Evolutionary conservation across 2,797 vertebrate genomes (phyloP), one percentile per base, ranked within the genome.

Genomic region (Mallotus villosus): DNA sequence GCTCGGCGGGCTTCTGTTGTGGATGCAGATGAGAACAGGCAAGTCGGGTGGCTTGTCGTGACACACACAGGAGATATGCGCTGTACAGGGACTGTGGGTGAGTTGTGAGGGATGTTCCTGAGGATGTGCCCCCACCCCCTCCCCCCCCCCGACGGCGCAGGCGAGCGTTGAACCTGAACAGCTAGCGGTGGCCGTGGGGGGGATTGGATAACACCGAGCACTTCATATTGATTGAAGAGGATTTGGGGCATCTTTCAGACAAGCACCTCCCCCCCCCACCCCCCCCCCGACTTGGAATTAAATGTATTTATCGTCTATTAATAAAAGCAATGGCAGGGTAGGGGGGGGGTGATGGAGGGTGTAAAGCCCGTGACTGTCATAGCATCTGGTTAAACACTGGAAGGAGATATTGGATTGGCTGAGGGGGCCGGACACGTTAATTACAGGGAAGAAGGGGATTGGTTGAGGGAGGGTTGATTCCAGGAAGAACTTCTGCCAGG

Each of bases 151-250:
- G 25, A 25, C 25, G 25, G 25, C 25, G 25, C 25, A 25, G 25
- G 25, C 25, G 25, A 25, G 25, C 25, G 1, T 25, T 25, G 25
- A 2, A 25, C 25, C 25, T 25, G 25, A 3, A 25, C 25, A 25
- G 25, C 25, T 25, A 25, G 25, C 25, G 25, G 25, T 25, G 25
- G 25, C 25, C 25, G 25, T 25, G 2, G 25, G 25, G 25, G 25
- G 25, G 25, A 27, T 27, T 27, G 25, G 25, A 27, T 27, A 27
- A 3, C 25, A 27, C 25, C 25, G 25, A 27, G 32, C 32, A 34
- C 32, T 34, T 89, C 85, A 77, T 85, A 88, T 87, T 86, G 69
- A 90, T 91, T 90, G 84, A 58, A 69, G 69, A 74, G 87, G 89
- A 90, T 91, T 91, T 83, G 80, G 24, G 41, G 78, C 74, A 73